A percentile compares a stretch with the other conserved stretches of the same genome.
Evolutionary conservation across 2,113 vertebrate genomes (phyloP).

Genomic region (Etia nguti): DNA sequence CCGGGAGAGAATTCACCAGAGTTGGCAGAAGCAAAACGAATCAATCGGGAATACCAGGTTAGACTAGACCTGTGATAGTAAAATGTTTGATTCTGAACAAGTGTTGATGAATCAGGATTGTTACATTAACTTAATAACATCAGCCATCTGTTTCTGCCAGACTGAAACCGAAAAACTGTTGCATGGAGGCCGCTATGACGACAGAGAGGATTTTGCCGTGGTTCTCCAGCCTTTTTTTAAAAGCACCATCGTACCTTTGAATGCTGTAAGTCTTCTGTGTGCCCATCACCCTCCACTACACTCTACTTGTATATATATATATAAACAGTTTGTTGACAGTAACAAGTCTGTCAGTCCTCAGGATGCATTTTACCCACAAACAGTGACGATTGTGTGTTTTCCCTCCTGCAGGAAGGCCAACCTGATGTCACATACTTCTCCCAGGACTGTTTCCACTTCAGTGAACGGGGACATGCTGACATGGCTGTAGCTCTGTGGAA

Average conservation of each 20-base stretch:
- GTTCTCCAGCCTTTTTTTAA: slow-evolving; percentile 84
- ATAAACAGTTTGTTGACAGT: neutral
- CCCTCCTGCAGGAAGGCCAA: slow-evolving; percentile 61
- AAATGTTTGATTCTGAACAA: neutral
- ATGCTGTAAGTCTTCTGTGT: slow-evolving; percentile 61
- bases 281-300: neutral
- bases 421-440: slow-evolving; percentile 85
- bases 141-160: slow-evolving; percentile 28
- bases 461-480: slow-evolving; percentile 80
- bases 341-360: neutral
- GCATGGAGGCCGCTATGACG: slow-evolving; percentile 63
- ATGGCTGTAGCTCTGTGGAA: slow-evolving; percentile 90
- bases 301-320: neutral
- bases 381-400: neutral
- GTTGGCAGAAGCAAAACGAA: slow-evolving; percentile 75
- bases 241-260: slow-evolving; percentile 76
- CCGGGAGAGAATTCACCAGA: slow-evolving; percentile 72
- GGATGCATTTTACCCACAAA: neutral
- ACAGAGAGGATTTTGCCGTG: slow-evolving; percentile 79
- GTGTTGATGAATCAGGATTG: neutral
- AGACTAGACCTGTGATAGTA: neutral
- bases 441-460: slow-evolving; percentile 88
- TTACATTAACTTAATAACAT: neutral
- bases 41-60: slow-evolving; percentile 88
- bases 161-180: slow-evolving; percentile 62